Evolutionary conservation across 2,797 vertebrate species (phyloP), one percentile per base, ranked within the genome.

Genomic region (Etheostoma perlongum): DNA sequence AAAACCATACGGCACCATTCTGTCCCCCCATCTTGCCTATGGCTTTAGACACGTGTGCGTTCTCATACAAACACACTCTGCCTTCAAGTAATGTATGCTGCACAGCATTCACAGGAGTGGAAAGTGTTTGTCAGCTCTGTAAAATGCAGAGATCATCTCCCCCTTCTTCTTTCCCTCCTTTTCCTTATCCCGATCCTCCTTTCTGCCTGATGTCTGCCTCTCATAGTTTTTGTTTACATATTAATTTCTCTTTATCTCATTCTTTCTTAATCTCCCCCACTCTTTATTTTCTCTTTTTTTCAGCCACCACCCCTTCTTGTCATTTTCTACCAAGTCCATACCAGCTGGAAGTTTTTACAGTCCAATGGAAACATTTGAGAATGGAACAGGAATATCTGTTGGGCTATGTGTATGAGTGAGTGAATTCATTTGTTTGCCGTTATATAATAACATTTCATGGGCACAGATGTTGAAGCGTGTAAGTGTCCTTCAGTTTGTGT

Each of bases 1-100:
- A 93, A 93, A 93, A 91, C 90, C 92, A 93, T 92, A 93, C 90
- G 89, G 86, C 84, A 91, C 72, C 77, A 49, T 81, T 91, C 85
- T 84, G 85, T 87, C 88, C 79, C 82, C 81, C 78, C 40, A 74
- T 84, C 77, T 72, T 76, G 69, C 88, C 85, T 74, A 70, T 89
- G 82, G 78, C 79, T 90, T 66, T 6, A 67, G 48, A 82, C 78
- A 52, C 81, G 47, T 67, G 33, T 40, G 14, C 49, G 25, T n/a
- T 18, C 49, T 4, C 33, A 53, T 11, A 49, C 21, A 30, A 46
- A 40, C 33, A 44, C 66, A 49, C 62, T 47, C 47, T 79, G 52
- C n/a, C 67, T 53, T 27, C 57, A 69, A 55, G 46, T 9, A 36
- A 11, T 76, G 57, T 66, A 75, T 30, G 65, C 82, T 81, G 83